Conservation (phyloP, 2,888 invertebrate species). For the Periphyllus acericola region DNA sequence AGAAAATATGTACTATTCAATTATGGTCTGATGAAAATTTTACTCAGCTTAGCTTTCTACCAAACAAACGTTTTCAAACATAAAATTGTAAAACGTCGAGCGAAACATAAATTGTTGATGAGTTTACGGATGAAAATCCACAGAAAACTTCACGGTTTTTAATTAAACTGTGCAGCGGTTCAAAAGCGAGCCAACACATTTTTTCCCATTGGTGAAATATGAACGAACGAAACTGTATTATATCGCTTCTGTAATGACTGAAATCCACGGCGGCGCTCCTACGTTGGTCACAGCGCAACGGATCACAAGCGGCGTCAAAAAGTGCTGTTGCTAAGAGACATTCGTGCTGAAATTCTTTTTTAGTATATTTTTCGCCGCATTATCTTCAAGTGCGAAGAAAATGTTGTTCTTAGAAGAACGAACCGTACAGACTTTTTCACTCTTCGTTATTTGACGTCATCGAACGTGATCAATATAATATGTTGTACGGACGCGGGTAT, state of each 20-base stretch:
- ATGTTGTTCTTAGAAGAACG: neutral
- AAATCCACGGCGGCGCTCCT: neutral
- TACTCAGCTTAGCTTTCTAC: too few species aligned
- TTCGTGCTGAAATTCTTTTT: neutral
- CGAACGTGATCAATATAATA: too few species aligned
- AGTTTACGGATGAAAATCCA: neutral
- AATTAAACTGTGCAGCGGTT: neutral
- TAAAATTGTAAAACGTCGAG: too few species aligned
- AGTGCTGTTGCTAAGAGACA: neutral
- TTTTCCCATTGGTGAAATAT: neutral
- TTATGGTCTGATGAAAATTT: too few species aligned
- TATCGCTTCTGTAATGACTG: neutral
- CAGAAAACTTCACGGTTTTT: neutral
- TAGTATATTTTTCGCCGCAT: neutral
- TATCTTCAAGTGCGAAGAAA: neutral
- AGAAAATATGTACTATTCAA: too few species aligned
- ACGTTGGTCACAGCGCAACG: neutral
- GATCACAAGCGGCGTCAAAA: constrained; percentile 19
- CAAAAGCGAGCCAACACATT: neutral
- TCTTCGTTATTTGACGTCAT: too few species aligned
- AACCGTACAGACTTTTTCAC: neutral
- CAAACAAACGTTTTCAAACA: too few species aligned
- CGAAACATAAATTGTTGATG: too few species aligned
- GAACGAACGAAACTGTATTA: neutral
- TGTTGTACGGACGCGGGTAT: too few species aligned